Percentiles rank a stretch among this genome's conserved stretches.
phyloP scores from a whole-genome alignment of 2,113 vertebrate species.

The Rhineura floridana region DNA sequence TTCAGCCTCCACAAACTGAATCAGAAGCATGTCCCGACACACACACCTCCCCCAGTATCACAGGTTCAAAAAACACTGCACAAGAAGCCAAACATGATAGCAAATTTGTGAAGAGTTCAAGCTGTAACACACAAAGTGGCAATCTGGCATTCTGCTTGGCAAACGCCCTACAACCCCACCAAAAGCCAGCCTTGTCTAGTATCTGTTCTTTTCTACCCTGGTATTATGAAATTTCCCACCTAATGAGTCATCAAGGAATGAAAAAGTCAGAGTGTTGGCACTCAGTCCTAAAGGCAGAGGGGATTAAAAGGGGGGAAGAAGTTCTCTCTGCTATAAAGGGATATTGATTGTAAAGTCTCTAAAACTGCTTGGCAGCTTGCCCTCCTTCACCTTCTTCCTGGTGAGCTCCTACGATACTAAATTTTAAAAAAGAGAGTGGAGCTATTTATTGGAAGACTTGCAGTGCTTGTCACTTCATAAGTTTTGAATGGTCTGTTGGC shows the following conservation, averaged over 20 bases:
- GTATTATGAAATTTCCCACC: constrained; percentile 23
- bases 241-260: constrained; percentile 24
- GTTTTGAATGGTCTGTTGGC: constrained; percentile 29
- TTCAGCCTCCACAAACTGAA: neutral
- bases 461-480: constrained; percentile 20
- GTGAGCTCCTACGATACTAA: constrained; percentile 21
- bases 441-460: constrained; percentile 23
- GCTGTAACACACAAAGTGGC: neutral
- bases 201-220: neutral
- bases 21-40: neutral
- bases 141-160: neutral
- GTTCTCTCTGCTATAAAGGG: constrained; percentile 4
- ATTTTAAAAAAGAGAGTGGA: constrained; percentile 4
- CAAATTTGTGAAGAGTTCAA: neutral
- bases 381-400: constrained; percentile 28
- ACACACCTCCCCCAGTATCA: neutral
- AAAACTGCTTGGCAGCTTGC: constrained; percentile 16
- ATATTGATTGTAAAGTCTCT: neutral
- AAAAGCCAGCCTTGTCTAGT: neutral
- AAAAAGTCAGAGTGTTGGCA: constrained; percentile 28
- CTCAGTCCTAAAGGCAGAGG: neutral
- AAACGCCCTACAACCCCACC: neutral
- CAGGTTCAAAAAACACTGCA: constrained; percentile 2
- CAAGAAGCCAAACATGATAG: constrained; percentile 1
- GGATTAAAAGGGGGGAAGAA: neutral